Conservation (phyloP, 2,888 invertebrate species). For the Rosalia funebris region DNA sequence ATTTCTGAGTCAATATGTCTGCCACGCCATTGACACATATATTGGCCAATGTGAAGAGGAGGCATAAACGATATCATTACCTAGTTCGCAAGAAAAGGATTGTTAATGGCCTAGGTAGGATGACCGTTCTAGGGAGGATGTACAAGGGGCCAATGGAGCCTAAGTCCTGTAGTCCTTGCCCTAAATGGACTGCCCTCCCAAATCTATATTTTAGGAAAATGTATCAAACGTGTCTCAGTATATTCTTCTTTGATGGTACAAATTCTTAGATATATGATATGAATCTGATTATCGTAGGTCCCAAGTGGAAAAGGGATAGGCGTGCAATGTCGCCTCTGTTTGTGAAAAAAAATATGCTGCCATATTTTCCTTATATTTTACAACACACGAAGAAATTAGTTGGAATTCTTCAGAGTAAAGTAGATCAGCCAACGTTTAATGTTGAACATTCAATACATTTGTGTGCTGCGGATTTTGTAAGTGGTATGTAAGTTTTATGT, state of each 20-base stretch:
- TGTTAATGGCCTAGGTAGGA: too few species aligned
- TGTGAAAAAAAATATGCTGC: constrained; percentile 39
- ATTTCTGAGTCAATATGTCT: too few species aligned
- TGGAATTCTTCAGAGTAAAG: constrained; percentile 32
- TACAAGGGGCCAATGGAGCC: too few species aligned
- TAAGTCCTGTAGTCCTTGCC: too few species aligned
- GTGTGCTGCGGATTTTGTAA: constrained; percentile 45
- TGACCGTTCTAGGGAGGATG: too few species aligned
- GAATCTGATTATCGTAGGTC: constrained; percentile 35
- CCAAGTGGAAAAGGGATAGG: constrained; percentile 49
- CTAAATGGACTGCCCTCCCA: too few species aligned
- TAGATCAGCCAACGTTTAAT: constrained; percentile 40
- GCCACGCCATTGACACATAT: too few species aligned
- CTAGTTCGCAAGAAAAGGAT: too few species aligned
- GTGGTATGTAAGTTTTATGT: constrained; percentile 40
- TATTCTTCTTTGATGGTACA: neutral
- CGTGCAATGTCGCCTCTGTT: constrained; percentile 47
- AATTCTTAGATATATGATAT: neutral
- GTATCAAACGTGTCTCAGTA: too few species aligned
- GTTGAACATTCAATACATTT: constrained; percentile 40
- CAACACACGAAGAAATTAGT: constrained; percentile 40
- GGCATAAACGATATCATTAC: too few species aligned
- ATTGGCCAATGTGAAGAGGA: too few species aligned
- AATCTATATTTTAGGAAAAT: too few species aligned
- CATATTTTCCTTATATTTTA: constrained; percentile 41